Conservation (phyloP, 1,140 invertebrate species). For the Rhopalosiphum padi region DNA sequence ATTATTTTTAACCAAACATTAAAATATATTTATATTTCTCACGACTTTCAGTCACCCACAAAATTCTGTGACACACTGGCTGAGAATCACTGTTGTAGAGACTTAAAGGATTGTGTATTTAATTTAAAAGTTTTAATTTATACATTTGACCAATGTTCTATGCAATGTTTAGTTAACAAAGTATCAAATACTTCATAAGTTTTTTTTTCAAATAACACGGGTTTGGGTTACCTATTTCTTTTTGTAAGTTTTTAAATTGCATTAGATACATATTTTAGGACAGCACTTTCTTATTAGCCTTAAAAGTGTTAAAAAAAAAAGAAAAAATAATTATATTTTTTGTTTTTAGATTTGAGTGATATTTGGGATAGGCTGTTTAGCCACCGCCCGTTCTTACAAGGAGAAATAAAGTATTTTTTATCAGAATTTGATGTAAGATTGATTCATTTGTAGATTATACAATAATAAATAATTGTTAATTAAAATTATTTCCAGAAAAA, state of each 20-base stretch:
- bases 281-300: neutral
- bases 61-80: neutral
- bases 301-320: neutral
- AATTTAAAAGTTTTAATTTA: neutral
- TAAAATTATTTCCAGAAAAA: conserved; percentile 43
- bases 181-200: neutral
- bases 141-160: neutral
- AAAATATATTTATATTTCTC: neutral
- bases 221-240: neutral
- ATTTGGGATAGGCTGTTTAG: conserved; percentile 84
- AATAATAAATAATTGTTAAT: neutral
- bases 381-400: conserved; percentile 81
- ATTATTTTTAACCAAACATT: neutral
- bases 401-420: conserved; percentile 82
- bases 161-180: neutral
- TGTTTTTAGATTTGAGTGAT: conserved; percentile 75
- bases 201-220: neutral
- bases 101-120: neutral
- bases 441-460: neutral
- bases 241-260: neutral
- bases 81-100: neutral
- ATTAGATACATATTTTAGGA: neutral
- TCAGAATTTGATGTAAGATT: conserved; percentile 80
- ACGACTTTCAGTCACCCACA: too few relatives aligned
- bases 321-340: neutral